Percentiles rank a stretch among this genome's conserved stretches.
Conservation (phyloP, 2,113 vertebrate species). For the Pipra filicauda region DNA sequence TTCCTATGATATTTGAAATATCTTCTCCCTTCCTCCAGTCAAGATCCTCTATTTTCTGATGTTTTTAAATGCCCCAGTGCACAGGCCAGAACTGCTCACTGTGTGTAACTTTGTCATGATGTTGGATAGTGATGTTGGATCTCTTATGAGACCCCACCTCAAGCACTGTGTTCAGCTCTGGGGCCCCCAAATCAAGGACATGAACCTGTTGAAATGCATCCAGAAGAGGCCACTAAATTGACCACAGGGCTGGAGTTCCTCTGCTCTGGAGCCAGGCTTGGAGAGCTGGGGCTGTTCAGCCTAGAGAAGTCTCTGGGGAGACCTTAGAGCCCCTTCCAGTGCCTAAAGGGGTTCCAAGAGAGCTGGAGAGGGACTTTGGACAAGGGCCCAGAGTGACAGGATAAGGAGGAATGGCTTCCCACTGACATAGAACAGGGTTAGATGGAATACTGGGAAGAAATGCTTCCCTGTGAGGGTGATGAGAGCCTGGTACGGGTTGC, state of each 20-base stretch:
- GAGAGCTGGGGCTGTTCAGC: background rate
- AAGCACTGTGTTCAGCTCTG: background rate
- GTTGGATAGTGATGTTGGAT: background rate
- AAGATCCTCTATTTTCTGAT: background rate
- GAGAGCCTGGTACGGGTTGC: background rate
- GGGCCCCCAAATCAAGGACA: background rate
- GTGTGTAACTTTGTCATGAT: background rate
- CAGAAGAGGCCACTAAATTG: background rate
- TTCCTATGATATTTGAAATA: background rate
- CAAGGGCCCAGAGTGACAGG: background rate
- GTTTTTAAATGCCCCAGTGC: background rate
- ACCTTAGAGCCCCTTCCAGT: background rate
- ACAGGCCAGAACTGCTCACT: background rate
- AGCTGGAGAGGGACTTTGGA: background rate
- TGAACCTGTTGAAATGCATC: background rate
- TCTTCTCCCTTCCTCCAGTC: background rate
- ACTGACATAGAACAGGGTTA: background rate
- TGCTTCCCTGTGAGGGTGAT: accelerated
- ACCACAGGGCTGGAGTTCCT: background rate
- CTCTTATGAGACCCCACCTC: background rate
- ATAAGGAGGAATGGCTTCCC: background rate
- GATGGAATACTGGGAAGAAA: background rate
- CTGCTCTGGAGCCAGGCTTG: background rate
- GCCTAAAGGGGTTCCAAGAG: background rate
- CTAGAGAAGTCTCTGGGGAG: background rate